Evolutionary conservation across 2,113 vertebrate genomes (phyloP).

Genomic region (Neofelis nebulosa): DNA sequence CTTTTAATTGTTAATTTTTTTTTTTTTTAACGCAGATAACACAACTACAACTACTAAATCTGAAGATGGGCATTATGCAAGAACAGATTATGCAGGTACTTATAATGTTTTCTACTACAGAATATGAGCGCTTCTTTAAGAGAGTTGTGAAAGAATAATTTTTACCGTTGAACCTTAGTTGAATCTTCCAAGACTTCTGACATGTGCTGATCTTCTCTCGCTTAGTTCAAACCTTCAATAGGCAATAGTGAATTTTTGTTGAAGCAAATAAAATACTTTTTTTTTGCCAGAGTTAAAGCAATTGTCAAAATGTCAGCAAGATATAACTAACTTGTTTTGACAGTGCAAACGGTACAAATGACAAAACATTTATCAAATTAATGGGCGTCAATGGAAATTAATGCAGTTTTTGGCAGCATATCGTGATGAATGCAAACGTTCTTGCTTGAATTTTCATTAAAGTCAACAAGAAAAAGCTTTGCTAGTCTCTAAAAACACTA

Average conservation of each 20-base stretch:
- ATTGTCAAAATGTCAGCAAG: slow-evolving; percentile 78
- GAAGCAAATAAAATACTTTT: slow-evolving; percentile 34
- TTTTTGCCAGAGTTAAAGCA: slow-evolving; percentile 55
- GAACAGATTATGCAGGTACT: slow-evolving; percentile 94
- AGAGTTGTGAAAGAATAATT: background rate
- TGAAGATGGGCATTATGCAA: slow-evolving; percentile 94
- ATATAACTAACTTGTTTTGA: slow-evolving; percentile 77
- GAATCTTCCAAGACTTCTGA: background rate
- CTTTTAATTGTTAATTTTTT: slow-evolving; percentile 67
- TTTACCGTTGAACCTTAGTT: background rate
- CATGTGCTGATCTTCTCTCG: background rate
- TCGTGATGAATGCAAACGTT: slow-evolving; percentile 61
- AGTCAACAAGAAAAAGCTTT: slow-evolving; percentile 67
- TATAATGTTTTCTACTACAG: slow-evolving; percentile 4
- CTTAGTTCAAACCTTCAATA: background rate
- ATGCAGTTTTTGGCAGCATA: slow-evolving; percentile 66
- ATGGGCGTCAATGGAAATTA: slow-evolving; percentile 71
- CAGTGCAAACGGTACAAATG: slow-evolving; percentile 61
- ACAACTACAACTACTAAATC: slow-evolving; percentile 92
- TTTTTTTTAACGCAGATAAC: slow-evolving; percentile 88
- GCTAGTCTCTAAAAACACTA: slow-evolving; percentile 46
- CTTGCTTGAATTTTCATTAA: slow-evolving; percentile 69
- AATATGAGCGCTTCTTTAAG: background rate
- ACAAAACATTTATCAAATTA: slow-evolving; percentile 79
- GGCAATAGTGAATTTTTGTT: slow-evolving; percentile 10